Conservation (phyloP, 2,888 invertebrate genomes). For the Parnassius apollo region DNA sequence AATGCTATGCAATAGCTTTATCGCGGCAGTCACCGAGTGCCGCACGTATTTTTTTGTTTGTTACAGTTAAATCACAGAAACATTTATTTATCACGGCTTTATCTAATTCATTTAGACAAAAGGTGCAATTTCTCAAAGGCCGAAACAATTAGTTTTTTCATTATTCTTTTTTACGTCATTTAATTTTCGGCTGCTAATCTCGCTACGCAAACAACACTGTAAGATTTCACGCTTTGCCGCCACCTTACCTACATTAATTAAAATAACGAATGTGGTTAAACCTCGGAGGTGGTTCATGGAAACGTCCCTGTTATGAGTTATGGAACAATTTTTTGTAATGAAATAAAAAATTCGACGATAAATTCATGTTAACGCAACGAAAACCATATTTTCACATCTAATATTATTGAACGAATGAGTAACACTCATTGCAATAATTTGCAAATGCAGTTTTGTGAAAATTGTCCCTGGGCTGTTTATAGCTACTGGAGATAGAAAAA, state of each 20-base stretch:
- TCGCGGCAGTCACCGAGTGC: too few relatives aligned
- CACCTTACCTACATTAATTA: conserved; percentile 25
- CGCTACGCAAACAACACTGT: conserved; percentile 2
- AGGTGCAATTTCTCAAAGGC: conserved; percentile 6
- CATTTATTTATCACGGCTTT: too few relatives aligned
- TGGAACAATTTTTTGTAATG: conserved; percentile 13
- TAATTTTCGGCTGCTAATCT: conserved; percentile 19
- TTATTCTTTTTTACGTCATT: conserved; percentile 17
- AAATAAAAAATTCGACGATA: too few relatives aligned
- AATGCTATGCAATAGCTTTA: too few relatives aligned
- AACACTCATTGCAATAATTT: too few relatives aligned
- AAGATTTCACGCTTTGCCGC: conserved; percentile 11
- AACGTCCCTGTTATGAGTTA: conserved; percentile 16
- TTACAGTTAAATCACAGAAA: too few relatives aligned
- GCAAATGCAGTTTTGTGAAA: too few relatives aligned
- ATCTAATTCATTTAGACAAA: neutral
- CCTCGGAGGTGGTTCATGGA: conserved; percentile 15
- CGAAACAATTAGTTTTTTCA: conserved; percentile 1
- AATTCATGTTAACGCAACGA: neutral
- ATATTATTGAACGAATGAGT: too few relatives aligned
- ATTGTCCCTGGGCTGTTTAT: too few relatives aligned
- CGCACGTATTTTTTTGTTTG: neutral
- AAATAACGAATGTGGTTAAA: conserved; percentile 25
- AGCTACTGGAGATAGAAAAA: too few relatives aligned
- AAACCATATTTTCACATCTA: neutral